These are phyloP conservation scores for Popillia japonica DNA, from an alignment of 1,140 invertebrate species.

Conservation along the genomic window DNA sequence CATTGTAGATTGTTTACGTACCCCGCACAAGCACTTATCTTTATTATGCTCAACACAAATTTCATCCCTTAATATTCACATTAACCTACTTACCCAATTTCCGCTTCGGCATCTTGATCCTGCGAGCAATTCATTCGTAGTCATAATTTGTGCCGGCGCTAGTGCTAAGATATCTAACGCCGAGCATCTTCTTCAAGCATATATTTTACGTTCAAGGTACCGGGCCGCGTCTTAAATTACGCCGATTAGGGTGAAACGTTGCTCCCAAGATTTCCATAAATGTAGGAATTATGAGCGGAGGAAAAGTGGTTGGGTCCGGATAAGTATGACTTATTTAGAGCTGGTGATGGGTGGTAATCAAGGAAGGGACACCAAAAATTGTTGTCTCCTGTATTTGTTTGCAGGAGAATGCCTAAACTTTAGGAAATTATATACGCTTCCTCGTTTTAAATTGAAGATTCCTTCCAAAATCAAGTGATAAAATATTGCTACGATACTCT, in stretches of 20 bases:
- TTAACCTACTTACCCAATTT: conserved; percentile 5
- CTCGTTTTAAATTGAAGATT: too few relatives aligned
- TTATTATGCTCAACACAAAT: conserved; percentile 1
- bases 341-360: neutral
- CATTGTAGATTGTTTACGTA: too few relatives aligned
- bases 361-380: too few relatives aligned
- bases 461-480: too few relatives aligned
- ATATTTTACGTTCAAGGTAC: conserved; percentile 4
- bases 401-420: too few relatives aligned
- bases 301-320: neutral
- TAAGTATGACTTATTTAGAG: conserved; percentile 3
- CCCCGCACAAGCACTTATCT: neutral
- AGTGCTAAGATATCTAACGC: conserved; percentile 2
- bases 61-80: neutral
- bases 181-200: neutral
- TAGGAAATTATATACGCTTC: too few relatives aligned
- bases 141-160: neutral
- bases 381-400: too few relatives aligned
- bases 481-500: too few relatives aligned
- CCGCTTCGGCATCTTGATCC: neutral
- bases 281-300: neutral
- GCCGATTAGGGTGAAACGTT: conserved; percentile 11
- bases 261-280: conserved; percentile 18
- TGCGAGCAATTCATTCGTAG: neutral
- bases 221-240: neutral